phyloP scores from a whole-genome alignment of 2,797 vertebrate species.

The Heliangelus exortis region DNA sequence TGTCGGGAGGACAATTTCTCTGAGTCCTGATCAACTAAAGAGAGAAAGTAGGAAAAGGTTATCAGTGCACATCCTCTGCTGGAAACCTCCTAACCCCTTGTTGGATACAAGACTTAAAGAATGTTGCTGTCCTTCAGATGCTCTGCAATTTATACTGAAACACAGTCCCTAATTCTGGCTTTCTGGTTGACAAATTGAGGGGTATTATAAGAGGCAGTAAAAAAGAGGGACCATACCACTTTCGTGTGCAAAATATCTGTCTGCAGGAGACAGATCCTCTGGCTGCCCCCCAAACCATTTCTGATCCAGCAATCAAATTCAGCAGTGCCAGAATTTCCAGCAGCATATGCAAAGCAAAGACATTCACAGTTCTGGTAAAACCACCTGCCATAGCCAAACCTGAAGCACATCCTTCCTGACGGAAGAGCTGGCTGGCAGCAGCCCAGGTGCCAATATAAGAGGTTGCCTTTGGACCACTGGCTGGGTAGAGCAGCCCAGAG shows the following conservation, averaged over 20 bases:
- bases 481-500: fast-evolving
- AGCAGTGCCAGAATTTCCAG: not conserved
- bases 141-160: not conserved
- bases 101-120: not conserved
- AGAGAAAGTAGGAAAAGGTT: not conserved
- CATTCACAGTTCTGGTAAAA: not conserved
- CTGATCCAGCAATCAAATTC: not conserved
- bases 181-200: not conserved
- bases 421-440: not conserved
- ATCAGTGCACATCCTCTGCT: not conserved
- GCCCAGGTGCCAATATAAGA: fast-evolving
- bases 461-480: not conserved
- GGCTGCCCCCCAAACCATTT: not conserved
- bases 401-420: not conserved
- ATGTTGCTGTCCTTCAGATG: not conserved
- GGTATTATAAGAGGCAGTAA: not conserved
- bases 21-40: not conserved
- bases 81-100: not conserved
- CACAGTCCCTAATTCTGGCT: not conserved
- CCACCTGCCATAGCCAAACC: not conserved
- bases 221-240: not conserved
- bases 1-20: not conserved
- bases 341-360: not conserved
- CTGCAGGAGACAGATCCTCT: not conserved
- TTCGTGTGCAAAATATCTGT: not conserved